Evolutionary conservation across 2,888 invertebrate genomes (phyloP).

Genomic region (Drosophila tanythrix): DNA sequence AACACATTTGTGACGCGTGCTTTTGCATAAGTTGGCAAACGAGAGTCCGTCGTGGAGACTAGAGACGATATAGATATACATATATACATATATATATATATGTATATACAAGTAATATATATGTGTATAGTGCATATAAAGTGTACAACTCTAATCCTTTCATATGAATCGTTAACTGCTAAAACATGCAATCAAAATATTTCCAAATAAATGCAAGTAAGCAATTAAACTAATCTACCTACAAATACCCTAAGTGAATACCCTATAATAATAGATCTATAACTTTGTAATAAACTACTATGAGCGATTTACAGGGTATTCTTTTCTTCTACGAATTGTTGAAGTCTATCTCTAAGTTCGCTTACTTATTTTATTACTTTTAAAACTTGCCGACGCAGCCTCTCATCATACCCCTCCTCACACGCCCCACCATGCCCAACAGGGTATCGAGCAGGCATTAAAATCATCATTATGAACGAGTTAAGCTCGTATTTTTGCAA

Average conservation of each 20-base stretch:
- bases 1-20: constrained; percentile 81
- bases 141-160: constrained; percentile 18
- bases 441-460: constrained; percentile 24
- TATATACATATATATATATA: constrained; percentile 4
- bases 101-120: not conserved
- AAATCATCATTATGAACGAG: constrained; percentile 33
- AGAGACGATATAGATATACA: constrained; percentile 24
- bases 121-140: not conserved
- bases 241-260: not conserved
- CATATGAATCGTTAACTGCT: constrained; percentile 27
- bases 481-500: constrained; percentile 47
- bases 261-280: not conserved
- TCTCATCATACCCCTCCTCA: not conserved
- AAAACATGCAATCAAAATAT: not conserved
- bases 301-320: not conserved
- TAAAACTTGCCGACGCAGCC: not conserved
- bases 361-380: not conserved
- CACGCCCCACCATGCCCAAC: not conserved
- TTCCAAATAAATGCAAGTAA: not conserved
- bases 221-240: not conserved
- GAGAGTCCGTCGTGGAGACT: constrained; percentile 10
- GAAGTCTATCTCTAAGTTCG: not conserved
- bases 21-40: constrained; percentile 78
- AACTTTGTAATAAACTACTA: not conserved
- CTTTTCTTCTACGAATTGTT: not conserved